phyloP scores from a whole-genome alignment of 1,140 invertebrate species.

The Brachionus rubens region DNA sequence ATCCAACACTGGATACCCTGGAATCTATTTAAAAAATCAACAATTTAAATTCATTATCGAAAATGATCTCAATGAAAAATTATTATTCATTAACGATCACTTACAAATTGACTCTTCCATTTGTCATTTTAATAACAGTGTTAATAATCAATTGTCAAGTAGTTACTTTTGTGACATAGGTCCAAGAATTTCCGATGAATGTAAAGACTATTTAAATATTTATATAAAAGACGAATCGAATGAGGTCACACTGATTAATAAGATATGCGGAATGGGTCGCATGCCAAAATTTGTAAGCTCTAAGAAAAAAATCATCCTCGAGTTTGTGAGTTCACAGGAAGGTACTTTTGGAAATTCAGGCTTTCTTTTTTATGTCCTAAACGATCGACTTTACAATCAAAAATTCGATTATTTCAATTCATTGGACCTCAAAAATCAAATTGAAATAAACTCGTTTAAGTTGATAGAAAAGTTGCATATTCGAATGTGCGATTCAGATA shows the following conservation, averaged over 20 bases:
- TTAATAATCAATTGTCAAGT: neutral
- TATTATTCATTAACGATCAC: conserved; percentile 21
- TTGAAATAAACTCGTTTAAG: conserved; percentile 6
- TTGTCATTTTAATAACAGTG: neutral
- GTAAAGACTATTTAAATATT: conserved; percentile 22
- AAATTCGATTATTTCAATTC: neutral
- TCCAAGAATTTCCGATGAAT: neutral
- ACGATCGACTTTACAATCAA: neutral
- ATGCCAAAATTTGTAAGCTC: conserved; percentile 12
- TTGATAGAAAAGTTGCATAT: neutral
- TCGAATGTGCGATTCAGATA: neutral
- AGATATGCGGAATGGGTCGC: conserved; percentile 40
- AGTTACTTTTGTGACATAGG: conserved; percentile 44
- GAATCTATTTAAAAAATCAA: conserved; percentile 3
- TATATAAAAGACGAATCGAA: neutral
- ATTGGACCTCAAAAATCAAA: neutral
- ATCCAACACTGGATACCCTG: neutral
- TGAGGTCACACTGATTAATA: neutral
- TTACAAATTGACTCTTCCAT: neutral
- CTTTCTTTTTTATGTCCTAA: conserved; percentile 14
- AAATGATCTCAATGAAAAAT: conserved; percentile 15
- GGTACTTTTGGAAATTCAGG: conserved; percentile 42
- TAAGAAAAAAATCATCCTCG: neutral
- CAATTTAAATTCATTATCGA: neutral
- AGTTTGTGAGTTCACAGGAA: neutral